phyloP scores from a whole-genome alignment of 35 echinoderm and acorn worm species.

The Heliocidaris erythrogramma region DNA sequence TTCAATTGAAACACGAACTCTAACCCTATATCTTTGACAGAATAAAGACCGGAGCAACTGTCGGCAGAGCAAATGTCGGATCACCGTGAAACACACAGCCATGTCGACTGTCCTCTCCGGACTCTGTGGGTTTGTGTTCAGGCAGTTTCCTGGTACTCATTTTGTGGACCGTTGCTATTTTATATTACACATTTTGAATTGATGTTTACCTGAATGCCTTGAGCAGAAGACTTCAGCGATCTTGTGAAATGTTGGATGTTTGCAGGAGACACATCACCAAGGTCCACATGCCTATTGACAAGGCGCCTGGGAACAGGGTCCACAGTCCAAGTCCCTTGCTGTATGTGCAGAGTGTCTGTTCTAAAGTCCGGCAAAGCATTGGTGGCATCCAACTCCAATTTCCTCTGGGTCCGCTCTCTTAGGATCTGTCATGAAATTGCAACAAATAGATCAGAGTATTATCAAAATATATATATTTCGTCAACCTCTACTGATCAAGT shows the following conservation, averaged over 20 bases:
- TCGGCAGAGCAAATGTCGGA: not conserved
- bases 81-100: not conserved
- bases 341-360: constrained; percentile 61
- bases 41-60: too few species aligned
- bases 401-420: constrained; percentile 23
- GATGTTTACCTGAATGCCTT: constrained; percentile 66
- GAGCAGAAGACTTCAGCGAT: constrained; percentile 63
- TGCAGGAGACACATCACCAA: constrained; percentile 71
- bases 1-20: too few species aligned
- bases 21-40: too few species aligned
- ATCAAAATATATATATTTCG: too few species aligned
- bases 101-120: not conserved
- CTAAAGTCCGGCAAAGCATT: constrained; percentile 57
- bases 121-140: not conserved
- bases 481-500: too few species aligned
- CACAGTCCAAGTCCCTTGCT: constrained; percentile 63
- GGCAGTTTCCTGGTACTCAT: not conserved
- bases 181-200: not conserved
- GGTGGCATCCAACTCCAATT: constrained; percentile 46
- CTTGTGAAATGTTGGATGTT: constrained; percentile 57
- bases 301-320: constrained; percentile 63
- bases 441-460: not conserved
- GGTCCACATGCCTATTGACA: constrained; percentile 69
- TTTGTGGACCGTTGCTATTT: not conserved
- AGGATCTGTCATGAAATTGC: constrained; percentile 37